phyloP scores from a whole-genome alignment of 92 coral and sea anemone genomes.

The Meandrina meandrites region DNA sequence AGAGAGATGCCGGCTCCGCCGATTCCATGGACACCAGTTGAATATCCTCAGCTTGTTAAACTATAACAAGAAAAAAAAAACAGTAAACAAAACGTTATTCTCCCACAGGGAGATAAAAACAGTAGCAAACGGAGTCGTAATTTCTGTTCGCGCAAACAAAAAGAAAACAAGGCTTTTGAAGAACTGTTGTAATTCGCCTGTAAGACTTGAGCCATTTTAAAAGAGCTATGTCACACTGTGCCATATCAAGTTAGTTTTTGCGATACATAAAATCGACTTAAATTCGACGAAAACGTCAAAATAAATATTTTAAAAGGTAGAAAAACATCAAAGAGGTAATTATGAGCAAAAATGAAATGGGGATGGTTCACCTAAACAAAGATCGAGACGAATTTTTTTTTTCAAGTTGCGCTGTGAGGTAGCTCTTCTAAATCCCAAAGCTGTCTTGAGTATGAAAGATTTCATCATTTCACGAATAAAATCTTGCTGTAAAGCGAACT shows the following conservation, averaged over 20 bases:
- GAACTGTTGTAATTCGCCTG: conserved; percentile 4
- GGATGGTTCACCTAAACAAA: too few relatives aligned
- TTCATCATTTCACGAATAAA: not conserved
- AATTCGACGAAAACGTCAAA: not conserved
- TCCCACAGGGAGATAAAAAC: not conserved
- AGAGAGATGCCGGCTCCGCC: conserved; percentile 87
- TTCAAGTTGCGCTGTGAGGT: too few relatives aligned
- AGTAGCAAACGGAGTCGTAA: not conserved
- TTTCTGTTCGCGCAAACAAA: not conserved
- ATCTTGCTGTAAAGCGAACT: too few relatives aligned
- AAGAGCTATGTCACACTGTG: not conserved
- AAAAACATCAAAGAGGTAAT: not conserved
- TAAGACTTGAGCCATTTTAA: not conserved
- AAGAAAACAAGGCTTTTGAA: not conserved
- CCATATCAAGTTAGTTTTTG: not conserved
- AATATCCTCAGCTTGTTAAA: not conserved
- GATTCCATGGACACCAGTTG: conserved; percentile 71
- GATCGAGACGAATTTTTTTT: too few relatives aligned
- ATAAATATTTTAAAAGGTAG: not conserved
- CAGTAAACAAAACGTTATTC: not conserved
- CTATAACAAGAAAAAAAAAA: not conserved
- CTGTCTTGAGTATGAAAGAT: not conserved
- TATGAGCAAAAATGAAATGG: not conserved
- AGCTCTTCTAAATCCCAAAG: not conserved
- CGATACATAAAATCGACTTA: not conserved